Evolutionary conservation across 2,888 invertebrate genomes (phyloP).

Genomic region (Ectobius pallidus): DNA sequence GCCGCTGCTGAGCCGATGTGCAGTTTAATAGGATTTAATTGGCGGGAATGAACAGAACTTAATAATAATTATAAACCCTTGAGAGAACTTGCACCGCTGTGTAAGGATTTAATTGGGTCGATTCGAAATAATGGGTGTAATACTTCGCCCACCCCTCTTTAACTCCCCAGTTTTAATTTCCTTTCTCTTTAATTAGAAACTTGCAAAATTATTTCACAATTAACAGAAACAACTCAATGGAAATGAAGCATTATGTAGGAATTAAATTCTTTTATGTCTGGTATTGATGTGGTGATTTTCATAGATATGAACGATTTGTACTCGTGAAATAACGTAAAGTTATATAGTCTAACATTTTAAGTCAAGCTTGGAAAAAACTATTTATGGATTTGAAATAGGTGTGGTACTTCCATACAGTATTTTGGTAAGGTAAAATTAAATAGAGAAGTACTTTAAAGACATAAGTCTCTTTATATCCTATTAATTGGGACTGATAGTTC

Average conservation of each 20-base stretch:
- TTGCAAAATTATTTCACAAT: constrained; percentile 29
- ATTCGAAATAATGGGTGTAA: constrained; percentile 21
- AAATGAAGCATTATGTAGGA: constrained; percentile 10
- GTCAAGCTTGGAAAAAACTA: no score
- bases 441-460: no score
- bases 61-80: constrained; percentile 25
- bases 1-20: background rate
- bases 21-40: constrained; percentile 13
- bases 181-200: constrained; percentile 26
- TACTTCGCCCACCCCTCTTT: background rate
- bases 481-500: no score
- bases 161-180: constrained; percentile 13
- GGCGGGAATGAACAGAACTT: background rate
- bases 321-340: no score
- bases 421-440: no score
- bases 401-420: no score
- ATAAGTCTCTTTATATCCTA: no score
- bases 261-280: background rate
- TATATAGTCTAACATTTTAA: no score
- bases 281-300: no score
- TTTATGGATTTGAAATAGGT: no score
- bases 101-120: constrained; percentile 22
- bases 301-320: no score
- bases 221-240: constrained; percentile 26
- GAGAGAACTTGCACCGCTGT: constrained; percentile 1